Evolutionary conservation across 92 coral and sea anemone species (phyloP), one percentile per base, ranked within the genome.

Genomic region (Porites rus): DNA sequence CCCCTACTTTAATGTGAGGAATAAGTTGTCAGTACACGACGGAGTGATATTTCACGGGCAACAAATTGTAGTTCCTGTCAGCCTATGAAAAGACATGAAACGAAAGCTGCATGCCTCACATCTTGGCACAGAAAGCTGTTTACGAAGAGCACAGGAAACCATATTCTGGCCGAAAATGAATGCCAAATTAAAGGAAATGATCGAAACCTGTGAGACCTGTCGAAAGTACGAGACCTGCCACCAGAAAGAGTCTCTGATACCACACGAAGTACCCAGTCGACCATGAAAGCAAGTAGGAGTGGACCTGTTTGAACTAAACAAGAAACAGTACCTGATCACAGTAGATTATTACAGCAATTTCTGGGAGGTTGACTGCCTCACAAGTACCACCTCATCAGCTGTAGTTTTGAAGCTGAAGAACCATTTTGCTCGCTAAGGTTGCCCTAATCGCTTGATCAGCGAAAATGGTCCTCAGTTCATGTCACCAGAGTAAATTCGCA

Each of bases 401-500:
- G 88, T 73, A 28, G 62, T 90, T 38, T 24, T 77, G 9, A 81
- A 70, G n/a, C 81, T 77, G 25, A 86, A 90, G 73, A 82, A 76
- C 71, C 84, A 87, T 65, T 91, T 91, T 31, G 81, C 93, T 22
- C 14, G 89, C 13, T 78, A 83, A 14, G 83, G 91, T 6, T 87
- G 77, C 51, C 89, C 91, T 14, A 79, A 77, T 7, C 65, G 68
- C 17, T 76, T 91, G 24, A 77, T 76, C 58, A 24, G 69, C 2
- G 85, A 91, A 73, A 86, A 90, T 31, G 93, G 90, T 1, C 93
- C 91, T 7, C 86, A 90, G 89, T 89, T 84, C 78, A 1, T 38
- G n/a, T 61, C 75, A 25, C 20, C 46, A 1, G 86, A 84, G 82
- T 25, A 51, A 5, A 54, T 90, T 80, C 76, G 88, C 91, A 14